Evolutionary conservation across 2,797 vertebrate species (phyloP), one percentile per base, ranked within the genome.

Genomic region (Melanotaenia maccullochi): DNA sequence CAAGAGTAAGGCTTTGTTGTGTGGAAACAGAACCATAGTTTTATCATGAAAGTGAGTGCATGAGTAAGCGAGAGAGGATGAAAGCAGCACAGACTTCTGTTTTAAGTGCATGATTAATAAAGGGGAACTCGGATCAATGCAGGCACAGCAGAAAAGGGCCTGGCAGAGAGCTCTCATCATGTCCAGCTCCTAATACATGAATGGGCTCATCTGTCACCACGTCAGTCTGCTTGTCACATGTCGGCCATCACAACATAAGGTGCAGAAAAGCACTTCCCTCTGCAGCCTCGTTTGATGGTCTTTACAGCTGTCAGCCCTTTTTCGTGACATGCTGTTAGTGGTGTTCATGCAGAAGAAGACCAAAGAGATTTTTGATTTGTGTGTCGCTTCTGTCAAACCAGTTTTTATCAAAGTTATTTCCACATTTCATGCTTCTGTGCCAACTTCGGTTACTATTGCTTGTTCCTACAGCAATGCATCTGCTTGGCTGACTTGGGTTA

Each of bases 51-150:
- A 89, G 86, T 87, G 82, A 63, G 73, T 68, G 67, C 28, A 55
- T 0, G 69, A 85, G 70, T 75, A 58, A 47, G 75, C 4, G 44
- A 51, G 59, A 52, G 54, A 66, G 78, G 83, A 91, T 91, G 87
- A 91, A 92, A 88, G 88, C 81, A 40, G 30, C 67, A 32, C 33
- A 81, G 77, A 84, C 77, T 79, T 84, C 28, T 67, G 83, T 86
- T 82, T 81, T 84, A 89, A 90, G 87, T 82, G 83, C 76, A 38
- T 81, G 86, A 73, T 89, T 87, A 90, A 84, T 88, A 87, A 86
- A 86, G 82, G 71, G 72, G 28, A n/a, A 70, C 79, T 84, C 75
- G 71, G 84, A 89, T 91, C 88, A 88, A 75, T 86, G 87, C 71
- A 0, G 60, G 36, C 28, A 36, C 73, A 49, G 75, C 83, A 79